Evolutionary conservation across 2,888 invertebrate genomes (phyloP).

Genomic region (Neelides folsomi): DNA sequence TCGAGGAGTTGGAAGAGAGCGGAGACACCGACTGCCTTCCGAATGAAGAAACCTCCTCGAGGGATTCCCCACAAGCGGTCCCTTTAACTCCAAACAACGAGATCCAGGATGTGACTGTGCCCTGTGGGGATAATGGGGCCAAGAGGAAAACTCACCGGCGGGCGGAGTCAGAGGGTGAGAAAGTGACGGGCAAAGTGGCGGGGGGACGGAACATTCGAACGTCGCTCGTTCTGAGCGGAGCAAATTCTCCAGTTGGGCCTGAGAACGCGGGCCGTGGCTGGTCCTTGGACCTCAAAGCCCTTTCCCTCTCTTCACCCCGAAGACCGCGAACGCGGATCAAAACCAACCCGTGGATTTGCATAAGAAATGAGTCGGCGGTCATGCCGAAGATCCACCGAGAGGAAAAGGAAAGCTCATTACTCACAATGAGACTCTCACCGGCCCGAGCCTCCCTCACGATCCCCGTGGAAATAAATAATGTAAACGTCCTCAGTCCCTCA

Average conservation of each 20-base stretch:
- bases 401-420: too few relatives aligned
- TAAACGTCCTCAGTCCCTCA: too few relatives aligned
- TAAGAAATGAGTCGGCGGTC: background rate
- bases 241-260: background rate
- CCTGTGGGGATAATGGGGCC: background rate
- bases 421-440: too few relatives aligned
- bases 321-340: constrained; percentile 29
- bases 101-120: background rate
- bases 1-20: constrained; percentile 18
- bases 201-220: constrained; percentile 23
- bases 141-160: constrained; percentile 6
- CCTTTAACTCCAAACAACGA: background rate
- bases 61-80: background rate
- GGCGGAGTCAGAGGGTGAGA: constrained; percentile 26
- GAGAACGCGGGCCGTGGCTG: constrained; percentile 1
- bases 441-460: too few relatives aligned
- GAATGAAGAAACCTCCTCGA: constrained; percentile 6
- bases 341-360: constrained; percentile 31
- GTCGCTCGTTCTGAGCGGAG: constrained; percentile 21
- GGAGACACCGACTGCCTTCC: constrained; percentile 8
- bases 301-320: constrained; percentile 29
- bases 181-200: constrained; percentile 1
- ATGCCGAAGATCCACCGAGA: too few relatives aligned
- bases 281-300: constrained; percentile 11
- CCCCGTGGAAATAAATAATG: too few relatives aligned